Evolutionary conservation across 2,888 invertebrate genomes (phyloP).

Genomic region (Tetheella fluctuosa): DNA sequence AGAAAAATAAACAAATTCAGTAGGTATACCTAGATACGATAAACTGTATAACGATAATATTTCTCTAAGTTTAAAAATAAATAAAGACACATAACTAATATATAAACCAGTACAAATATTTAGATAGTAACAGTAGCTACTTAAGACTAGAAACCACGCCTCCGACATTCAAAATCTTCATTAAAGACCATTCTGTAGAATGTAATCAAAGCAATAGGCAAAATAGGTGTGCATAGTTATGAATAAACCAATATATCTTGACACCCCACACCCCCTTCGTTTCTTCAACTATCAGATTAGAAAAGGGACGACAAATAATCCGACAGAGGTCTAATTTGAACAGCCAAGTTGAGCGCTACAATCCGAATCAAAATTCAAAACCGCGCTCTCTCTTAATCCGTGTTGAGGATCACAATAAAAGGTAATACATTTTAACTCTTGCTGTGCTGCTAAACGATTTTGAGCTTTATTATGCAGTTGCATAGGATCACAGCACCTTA

Average conservation of each 20-base stretch:
- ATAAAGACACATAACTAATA: neutral
- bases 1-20: neutral
- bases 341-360: conserved; percentile 72
- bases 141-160: conserved; percentile 63
- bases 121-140: conserved; percentile 32
- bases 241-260: conserved; percentile 52
- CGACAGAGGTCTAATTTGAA: conserved; percentile 67
- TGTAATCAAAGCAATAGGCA: conserved; percentile 80
- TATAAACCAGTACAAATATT: neutral
- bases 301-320: conserved; percentile 64
- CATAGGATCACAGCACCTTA: conserved; percentile 59
- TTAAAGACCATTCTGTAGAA: conserved; percentile 74
- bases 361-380: conserved; percentile 84
- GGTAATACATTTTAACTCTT: conserved; percentile 83
- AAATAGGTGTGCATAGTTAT: conserved; percentile 80
- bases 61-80: neutral
- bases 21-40: neutral
- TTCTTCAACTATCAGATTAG: conserved; percentile 45
- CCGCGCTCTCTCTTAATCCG: conserved; percentile 84
- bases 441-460: conserved; percentile 46
- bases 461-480: conserved; percentile 52
- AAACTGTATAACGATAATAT: neutral
- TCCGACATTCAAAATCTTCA: conserved; percentile 75
- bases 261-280: conserved; percentile 43
- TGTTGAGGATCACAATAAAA: conserved; percentile 84